Conservation (phyloP, 2,888 invertebrate genomes). For the Nomada lathburiana region DNA sequence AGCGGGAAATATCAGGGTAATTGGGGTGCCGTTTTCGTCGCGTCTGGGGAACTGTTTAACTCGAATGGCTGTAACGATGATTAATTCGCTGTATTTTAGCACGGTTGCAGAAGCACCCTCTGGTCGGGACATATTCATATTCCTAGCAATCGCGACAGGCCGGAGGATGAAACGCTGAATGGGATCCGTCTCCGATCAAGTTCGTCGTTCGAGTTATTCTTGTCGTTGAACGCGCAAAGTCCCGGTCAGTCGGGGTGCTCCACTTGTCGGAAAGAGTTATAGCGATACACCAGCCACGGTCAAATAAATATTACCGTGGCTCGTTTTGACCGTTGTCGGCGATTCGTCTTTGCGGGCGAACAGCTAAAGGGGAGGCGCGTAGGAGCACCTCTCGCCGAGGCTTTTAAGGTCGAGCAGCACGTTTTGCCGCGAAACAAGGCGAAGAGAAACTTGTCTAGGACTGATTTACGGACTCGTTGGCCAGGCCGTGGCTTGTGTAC, state of each 20-base stretch:
- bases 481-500: constrained; percentile 65
- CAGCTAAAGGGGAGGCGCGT: not conserved
- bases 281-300: constrained; percentile 19
- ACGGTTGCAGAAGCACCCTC: not conserved
- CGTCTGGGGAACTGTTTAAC: constrained; percentile 10
- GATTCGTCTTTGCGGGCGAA: constrained; percentile 40
- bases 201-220: constrained; percentile 11
- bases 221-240: not conserved
- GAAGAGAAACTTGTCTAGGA: constrained; percentile 76
- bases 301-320: constrained; percentile 37
- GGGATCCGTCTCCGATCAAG: not conserved
- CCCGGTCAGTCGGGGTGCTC: not conserved
- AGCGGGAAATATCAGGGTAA: not conserved
- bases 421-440: constrained; percentile 74
- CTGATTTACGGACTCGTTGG: constrained; percentile 81
- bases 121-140: too few relatives aligned
- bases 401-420: constrained; percentile 67
- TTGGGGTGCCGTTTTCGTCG: not conserved
- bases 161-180: not conserved
- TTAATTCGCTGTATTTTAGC: constrained; percentile 25
- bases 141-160: not conserved
- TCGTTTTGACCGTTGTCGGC: constrained; percentile 45
- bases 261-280: constrained; percentile 40
- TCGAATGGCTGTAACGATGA: not conserved
- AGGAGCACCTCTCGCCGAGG: constrained; percentile 36